A percentile compares a stretch with the other conserved stretches of the same genome.
phyloP scores from a whole-genome alignment of 2,888 invertebrate species.

The Thecocarcelia acutangulata region DNA sequence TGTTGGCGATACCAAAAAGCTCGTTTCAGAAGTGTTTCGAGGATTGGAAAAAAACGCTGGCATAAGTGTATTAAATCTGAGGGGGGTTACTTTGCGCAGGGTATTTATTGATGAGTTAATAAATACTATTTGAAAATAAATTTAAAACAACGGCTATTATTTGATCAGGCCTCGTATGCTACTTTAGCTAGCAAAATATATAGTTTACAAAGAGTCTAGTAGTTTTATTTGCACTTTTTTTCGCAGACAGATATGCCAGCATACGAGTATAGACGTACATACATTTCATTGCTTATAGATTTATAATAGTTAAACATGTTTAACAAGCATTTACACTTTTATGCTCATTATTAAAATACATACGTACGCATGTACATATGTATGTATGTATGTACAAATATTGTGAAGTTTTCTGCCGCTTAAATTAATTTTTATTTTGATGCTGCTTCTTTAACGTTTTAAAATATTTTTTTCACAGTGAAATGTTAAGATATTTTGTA shows the following conservation, averaged over 20 bases:
- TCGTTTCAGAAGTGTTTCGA: too few species aligned
- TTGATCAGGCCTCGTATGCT: constrained; percentile 18
- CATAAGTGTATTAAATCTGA: too few species aligned
- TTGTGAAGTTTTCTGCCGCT: constrained; percentile 43
- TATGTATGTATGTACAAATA: too few species aligned
- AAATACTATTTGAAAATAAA: too few species aligned
- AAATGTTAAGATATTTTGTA: constrained; percentile 55
- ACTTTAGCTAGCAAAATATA: constrained; percentile 51
- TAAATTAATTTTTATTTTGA: constrained; percentile 22
- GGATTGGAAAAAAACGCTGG: too few species aligned
- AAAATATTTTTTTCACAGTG: constrained; percentile 1
- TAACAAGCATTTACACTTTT: constrained; percentile 56
- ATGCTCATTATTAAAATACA: constrained; percentile 53
- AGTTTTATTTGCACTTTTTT: constrained; percentile 36
- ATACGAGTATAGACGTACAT: too few species aligned
- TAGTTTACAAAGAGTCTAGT: constrained; percentile 23
- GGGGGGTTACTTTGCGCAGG: too few species aligned
- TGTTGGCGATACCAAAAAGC: too few species aligned
- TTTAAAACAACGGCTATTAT: constrained; percentile 66
- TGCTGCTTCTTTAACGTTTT: constrained; percentile 34
- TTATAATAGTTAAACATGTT: constrained; percentile 43
- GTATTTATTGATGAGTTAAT: too few species aligned
- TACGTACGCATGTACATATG: too few species aligned
- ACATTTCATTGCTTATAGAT: too few species aligned
- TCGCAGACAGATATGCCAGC: neutral